A percentile compares a stretch with the other conserved stretches of the same genome.
phyloP scores from a whole-genome alignment of 2,888 invertebrate genomes.

The Agrotis puta region DNA sequence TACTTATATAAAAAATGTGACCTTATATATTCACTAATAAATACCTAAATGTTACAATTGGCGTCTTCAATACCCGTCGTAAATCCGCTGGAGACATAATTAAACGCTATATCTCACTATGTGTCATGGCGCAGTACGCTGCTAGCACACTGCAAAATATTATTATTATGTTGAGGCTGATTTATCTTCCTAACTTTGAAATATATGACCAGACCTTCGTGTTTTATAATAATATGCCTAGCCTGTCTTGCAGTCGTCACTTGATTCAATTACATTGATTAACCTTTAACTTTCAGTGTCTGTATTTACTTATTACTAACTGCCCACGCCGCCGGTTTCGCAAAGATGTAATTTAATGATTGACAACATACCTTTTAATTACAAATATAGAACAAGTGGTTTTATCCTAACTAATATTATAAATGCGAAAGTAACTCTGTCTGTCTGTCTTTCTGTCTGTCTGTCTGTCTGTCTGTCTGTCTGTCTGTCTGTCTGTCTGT shows the following conservation, averaged over 20 bases:
- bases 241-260: neutral
- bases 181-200: conserved; percentile 25
- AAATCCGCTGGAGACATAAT: conserved; percentile 48
- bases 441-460: too few relatives aligned
- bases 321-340: too few relatives aligned
- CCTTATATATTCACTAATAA: neutral
- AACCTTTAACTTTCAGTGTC: neutral
- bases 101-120: conserved; percentile 40
- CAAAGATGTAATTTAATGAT: too few relatives aligned
- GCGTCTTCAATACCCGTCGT: conserved; percentile 11
- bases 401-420: too few relatives aligned
- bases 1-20: too few relatives aligned
- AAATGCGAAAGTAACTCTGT: too few relatives aligned
- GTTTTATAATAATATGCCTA: neutral
- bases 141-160: conserved; percentile 29
- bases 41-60: neutral
- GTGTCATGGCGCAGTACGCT: conserved; percentile 31
- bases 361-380: too few relatives aligned
- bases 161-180: conserved; percentile 19
- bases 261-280: neutral
- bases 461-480: too few relatives aligned
- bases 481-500: too few relatives aligned
- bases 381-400: too few relatives aligned
- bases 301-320: neutral
- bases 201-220: neutral